These are phyloP conservation scores for Podarcis siculus DNA, from an alignment of 2,797 vertebrate genomes.

Conservation along the genomic window DNA sequence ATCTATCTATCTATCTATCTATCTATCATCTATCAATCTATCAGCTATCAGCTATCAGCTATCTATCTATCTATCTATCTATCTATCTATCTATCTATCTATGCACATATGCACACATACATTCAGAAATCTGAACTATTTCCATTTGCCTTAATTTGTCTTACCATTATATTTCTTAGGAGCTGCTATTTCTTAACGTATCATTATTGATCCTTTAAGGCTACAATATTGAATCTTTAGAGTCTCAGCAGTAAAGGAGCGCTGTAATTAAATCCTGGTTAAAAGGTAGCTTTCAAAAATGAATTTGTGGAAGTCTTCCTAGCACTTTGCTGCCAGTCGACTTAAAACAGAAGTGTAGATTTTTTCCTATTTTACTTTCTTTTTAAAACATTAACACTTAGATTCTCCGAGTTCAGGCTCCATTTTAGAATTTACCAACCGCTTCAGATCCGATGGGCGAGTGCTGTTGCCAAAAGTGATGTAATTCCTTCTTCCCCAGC, in stretches of 20 bases:
- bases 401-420: background rate
- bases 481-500: background rate
- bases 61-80: no score
- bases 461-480: background rate
- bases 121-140: slow-evolving; percentile 26
- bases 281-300: slow-evolving; percentile 52
- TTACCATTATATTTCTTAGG: slow-evolving; percentile 44
- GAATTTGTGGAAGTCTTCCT: slow-evolving; percentile 50
- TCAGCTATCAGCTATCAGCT: no score
- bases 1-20: no score
- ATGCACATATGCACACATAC: no score
- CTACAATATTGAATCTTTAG: slow-evolving; percentile 49
- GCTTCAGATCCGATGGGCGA: background rate
- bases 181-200: slow-evolving; percentile 63
- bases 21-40: no score
- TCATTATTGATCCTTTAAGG: slow-evolving; percentile 61
- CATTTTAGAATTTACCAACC: background rate
- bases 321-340: slow-evolving; percentile 46
- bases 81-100: no score
- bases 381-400: background rate
- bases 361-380: slow-evolving; percentile 18
- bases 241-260: slow-evolving; percentile 67
- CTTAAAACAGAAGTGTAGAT: slow-evolving; percentile 48
- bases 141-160: slow-evolving; percentile 48
- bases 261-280: slow-evolving; percentile 66